phyloP scores from a whole-genome alignment of 1,140 invertebrate genomes.

The Thaumatotibia leucotreta region DNA sequence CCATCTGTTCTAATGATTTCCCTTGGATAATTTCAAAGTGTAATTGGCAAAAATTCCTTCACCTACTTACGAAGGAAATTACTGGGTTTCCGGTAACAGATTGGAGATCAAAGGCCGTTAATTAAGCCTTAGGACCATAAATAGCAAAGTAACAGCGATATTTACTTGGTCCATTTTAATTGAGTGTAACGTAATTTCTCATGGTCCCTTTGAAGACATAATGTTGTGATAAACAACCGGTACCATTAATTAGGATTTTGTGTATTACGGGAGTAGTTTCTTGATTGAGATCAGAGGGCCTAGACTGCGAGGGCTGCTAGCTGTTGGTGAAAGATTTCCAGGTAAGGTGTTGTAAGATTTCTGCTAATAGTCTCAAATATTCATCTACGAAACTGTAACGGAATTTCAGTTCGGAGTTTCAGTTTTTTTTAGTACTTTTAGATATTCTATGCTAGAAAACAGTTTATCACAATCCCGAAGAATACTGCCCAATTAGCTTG shows the following conservation, averaged over 20 bases:
- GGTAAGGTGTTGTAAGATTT: too few relatives aligned
- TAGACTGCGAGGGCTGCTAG: too few relatives aligned
- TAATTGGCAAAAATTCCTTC: constrained; percentile 40
- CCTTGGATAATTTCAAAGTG: constrained; percentile 16
- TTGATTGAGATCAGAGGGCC: too few relatives aligned
- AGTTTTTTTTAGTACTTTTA: too few relatives aligned
- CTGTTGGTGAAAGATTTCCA: too few relatives aligned
- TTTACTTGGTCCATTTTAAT: constrained; percentile 65
- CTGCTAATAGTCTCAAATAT: too few relatives aligned
- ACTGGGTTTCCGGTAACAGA: constrained; percentile 59
- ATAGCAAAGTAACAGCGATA: constrained; percentile 63
- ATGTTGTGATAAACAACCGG: constrained; percentile 30
- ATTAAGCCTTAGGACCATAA: constrained; percentile 65
- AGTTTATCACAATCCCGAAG: too few relatives aligned
- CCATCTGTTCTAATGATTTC: constrained; percentile 2
- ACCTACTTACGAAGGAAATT: constrained; percentile 45
- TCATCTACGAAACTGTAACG: too few relatives aligned
- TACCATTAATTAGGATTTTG: too few relatives aligned
- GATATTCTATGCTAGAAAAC: too few relatives aligned
- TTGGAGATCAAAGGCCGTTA: constrained; percentile 71
- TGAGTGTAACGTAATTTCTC: constrained; percentile 56
- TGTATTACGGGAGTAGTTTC: background rate
- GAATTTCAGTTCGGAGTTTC: too few relatives aligned
- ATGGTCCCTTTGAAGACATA: constrained; percentile 44
- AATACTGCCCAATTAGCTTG: too few relatives aligned